Evolutionary conservation across 2,797 vertebrate species (phyloP).

Genomic region (Sebastiscus tertius): DNA sequence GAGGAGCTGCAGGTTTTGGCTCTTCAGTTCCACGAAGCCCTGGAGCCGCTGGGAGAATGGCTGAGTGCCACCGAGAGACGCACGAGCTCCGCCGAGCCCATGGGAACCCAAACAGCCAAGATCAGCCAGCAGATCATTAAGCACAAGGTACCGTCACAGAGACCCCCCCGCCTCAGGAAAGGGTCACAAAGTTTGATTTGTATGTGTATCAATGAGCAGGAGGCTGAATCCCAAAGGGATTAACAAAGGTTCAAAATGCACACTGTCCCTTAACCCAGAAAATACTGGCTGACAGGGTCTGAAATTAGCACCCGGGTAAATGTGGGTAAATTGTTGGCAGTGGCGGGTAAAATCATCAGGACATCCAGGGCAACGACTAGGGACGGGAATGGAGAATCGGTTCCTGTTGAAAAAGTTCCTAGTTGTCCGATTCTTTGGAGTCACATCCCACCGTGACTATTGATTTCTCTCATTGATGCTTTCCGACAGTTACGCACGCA

Average conservation of each 20-base stretch:
- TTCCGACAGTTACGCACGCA: too few relatives aligned
- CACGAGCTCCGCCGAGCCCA: conserved; percentile 94
- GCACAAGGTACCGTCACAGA: conserved; percentile 89
- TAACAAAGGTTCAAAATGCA: not conserved
- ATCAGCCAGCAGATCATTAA: conserved; percentile 95
- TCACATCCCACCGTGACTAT: too few relatives aligned
- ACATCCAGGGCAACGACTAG: too few relatives aligned
- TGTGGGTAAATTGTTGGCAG: too few relatives aligned
- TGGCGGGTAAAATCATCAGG: too few relatives aligned
- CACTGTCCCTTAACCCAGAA: not conserved
- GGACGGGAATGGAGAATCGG: too few relatives aligned
- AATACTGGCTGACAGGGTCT: not conserved
- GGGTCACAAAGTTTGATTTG: not conserved
- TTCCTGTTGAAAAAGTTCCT: too few relatives aligned
- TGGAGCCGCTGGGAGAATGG: conserved; percentile 96
- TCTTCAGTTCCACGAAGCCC: conserved; percentile 95
- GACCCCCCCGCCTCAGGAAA: not conserved
- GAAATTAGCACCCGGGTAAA: too few relatives aligned
- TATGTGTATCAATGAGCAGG: not conserved
- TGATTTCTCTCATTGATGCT: too few relatives aligned
- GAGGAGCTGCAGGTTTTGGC: conserved; percentile 96
- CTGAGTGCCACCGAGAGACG: conserved; percentile 94
- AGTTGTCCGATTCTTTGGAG: too few relatives aligned
- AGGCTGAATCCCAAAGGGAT: not conserved
- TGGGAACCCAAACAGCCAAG: conserved; percentile 96